Evolutionary conservation across 2,888 invertebrate genomes (phyloP).

Genomic region (Cheilosia impressa): DNA sequence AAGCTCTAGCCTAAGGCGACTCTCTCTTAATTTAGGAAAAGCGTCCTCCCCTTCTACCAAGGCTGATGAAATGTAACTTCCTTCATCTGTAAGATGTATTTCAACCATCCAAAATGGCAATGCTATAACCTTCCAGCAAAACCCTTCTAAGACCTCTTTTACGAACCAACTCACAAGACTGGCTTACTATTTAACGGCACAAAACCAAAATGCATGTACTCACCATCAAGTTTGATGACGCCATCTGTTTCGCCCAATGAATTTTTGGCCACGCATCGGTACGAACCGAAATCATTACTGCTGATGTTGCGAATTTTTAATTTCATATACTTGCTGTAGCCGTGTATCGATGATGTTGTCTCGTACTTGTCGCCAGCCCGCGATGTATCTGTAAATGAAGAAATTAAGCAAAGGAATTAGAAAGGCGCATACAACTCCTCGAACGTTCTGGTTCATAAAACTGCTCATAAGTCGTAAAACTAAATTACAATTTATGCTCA

Average conservation of each 20-base stretch:
- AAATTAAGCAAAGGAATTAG: too few species aligned
- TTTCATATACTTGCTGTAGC: conserved; percentile 96
- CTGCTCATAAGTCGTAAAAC: conserved; percentile 31
- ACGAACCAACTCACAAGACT: too few species aligned
- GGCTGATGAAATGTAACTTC: too few species aligned
- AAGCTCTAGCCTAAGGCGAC: too few species aligned
- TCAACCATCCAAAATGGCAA: too few species aligned
- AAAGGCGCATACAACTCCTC: neutral
- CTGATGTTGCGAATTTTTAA: conserved; percentile 93
- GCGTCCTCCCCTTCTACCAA: too few species aligned
- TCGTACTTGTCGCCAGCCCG: conserved; percentile 94
- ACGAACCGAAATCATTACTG: conserved; percentile 92
- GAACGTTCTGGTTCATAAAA: conserved; percentile 32
- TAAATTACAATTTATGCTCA: conserved; percentile 48
- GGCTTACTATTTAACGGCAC: too few species aligned
- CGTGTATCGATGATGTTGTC: conserved; percentile 91
- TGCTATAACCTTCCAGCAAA: too few species aligned
- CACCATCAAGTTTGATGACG: conserved; percentile 94
- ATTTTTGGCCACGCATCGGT: conserved; percentile 96
- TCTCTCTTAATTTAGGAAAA: too few species aligned
- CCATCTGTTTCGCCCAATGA: conserved; percentile 95
- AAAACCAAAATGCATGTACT: conserved; percentile 78
- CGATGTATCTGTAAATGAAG: conserved; percentile 85
- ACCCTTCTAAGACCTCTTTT: too few species aligned
- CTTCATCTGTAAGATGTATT: too few species aligned